Evolutionary conservation across 2,113 vertebrate genomes (phyloP), one percentile per base, ranked within the genome.

Genomic region (Pholis gunnellus): DNA sequence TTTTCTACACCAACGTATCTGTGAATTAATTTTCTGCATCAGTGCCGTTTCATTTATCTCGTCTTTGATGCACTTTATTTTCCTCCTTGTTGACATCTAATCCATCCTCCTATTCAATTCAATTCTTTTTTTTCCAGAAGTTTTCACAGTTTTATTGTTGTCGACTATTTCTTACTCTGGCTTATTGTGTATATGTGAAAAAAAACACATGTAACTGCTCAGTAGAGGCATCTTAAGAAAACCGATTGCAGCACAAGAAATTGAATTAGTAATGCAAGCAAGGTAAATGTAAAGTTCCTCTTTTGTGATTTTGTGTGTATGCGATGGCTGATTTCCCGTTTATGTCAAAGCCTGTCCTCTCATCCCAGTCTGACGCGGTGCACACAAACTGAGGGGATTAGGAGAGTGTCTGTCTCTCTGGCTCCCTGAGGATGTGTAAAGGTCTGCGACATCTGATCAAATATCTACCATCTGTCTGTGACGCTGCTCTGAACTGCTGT

Each of bases 391-490:
- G 36, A 60, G 29, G 36, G 78, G 65, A 52, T 76, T 42, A 48
- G 59, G 63, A 25, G 73, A 8, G 27, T 15, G 56, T 38, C 61
- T 60, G 57, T 72, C 61, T 78, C 34, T 64, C 38, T 1, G 10
- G 25, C 60, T 78, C 86, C 60, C 85, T 17, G 56, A 65, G 59
- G 86, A 84, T 29, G 27, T 67, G 71, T 70, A 71, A 90, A 87
- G 83, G 80, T 89, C 87, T 86, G 79, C 31, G 9, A 71, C 79
- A 74, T n/a, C 79, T 87, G 79, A 86, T 91, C 87, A 89, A 87
- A 89, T 71, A 89, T 71, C 79, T 65, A 79, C 78, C 83, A 81
- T 85, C 68, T 90, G 91, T 71, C 73, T 83, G 85, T 57, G 80
- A 73, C 75, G 54, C 76, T 76, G 75, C 75, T 77, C 48, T 79